A percentile compares a stretch with the other conserved stretches of the same genome.
Evolutionary conservation across 2,888 invertebrate species (phyloP).

Genomic region (Danaus chrysippus): DNA sequence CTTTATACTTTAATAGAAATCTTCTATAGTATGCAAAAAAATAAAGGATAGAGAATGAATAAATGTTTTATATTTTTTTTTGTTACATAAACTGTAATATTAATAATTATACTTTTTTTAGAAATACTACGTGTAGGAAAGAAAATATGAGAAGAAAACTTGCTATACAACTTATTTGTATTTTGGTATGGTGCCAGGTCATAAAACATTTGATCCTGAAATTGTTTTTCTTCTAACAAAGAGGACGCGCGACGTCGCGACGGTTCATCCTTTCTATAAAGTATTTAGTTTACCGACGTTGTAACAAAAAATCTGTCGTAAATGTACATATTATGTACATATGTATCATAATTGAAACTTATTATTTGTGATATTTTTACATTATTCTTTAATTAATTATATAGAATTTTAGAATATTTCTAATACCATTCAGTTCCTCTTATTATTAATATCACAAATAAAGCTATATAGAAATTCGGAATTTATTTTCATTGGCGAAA

Average conservation of each 20-base stretch:
- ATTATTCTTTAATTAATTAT: background rate
- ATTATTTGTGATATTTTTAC: too few species aligned
- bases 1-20: too few species aligned
- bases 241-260: constrained; percentile 22
- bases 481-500: constrained; percentile 34
- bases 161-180: constrained; percentile 9
- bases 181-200: constrained; percentile 36
- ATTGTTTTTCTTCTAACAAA: constrained; percentile 41
- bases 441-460: too few species aligned
- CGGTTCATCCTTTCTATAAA: constrained; percentile 18
- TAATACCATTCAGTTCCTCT: background rate
- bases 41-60: too few species aligned
- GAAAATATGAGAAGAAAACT: constrained; percentile 17
- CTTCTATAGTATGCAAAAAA: too few species aligned
- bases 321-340: too few species aligned
- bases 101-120: too few species aligned
- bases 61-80: too few species aligned
- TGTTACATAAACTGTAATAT: too few species aligned
- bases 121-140: too few species aligned
- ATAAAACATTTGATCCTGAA: constrained; percentile 33
- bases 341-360: too few species aligned
- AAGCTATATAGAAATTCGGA: constrained; percentile 31
- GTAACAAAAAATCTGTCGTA: too few species aligned
- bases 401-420: background rate
- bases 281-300: background rate